Conservation (phyloP, 2,797 vertebrate species). For the Rhabdomys pumilio region DNA sequence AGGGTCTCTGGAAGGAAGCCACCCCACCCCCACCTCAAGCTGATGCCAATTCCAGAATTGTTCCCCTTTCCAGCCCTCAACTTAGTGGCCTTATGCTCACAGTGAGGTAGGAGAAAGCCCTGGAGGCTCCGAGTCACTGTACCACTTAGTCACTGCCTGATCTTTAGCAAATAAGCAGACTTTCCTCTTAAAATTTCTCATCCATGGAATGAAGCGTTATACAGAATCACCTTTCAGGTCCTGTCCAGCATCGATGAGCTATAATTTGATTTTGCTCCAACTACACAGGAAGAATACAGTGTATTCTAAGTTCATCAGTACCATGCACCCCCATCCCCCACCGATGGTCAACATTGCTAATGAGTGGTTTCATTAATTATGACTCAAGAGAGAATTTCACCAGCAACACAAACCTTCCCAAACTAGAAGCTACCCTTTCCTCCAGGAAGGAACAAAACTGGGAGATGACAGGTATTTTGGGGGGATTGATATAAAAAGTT, state of each 20-base stretch:
- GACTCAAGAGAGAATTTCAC: conserved; percentile 50
- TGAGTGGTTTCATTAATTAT: conserved; percentile 49
- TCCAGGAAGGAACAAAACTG: not conserved
- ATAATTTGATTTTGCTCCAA: conserved; percentile 47
- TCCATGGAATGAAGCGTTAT: conserved; percentile 12
- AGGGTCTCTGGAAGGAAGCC: not conserved
- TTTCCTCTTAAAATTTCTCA: conserved; percentile 44
- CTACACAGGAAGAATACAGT: conserved; percentile 31
- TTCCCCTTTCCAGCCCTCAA: not conserved
- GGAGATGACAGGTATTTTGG: conserved; percentile 23
- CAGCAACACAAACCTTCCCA: conserved; percentile 4
- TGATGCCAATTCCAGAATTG: not conserved
- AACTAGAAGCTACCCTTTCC: conserved; percentile 37
- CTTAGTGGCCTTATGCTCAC: not conserved
- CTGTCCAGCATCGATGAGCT: not conserved
- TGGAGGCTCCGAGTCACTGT: not conserved
- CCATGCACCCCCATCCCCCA: not conserved
- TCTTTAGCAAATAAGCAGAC: conserved; percentile 49
- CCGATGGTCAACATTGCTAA: conserved; percentile 16
- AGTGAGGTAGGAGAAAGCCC: not conserved
- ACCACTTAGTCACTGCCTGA: conserved; percentile 43
- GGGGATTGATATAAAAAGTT: conserved; percentile 29
- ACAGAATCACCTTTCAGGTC: conserved; percentile 30
- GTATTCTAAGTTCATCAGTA: conserved; percentile 22
- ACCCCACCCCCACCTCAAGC: not conserved